Conservation (phyloP, 2,113 vertebrate genomes). For the Xiphophorus maculatus region DNA sequence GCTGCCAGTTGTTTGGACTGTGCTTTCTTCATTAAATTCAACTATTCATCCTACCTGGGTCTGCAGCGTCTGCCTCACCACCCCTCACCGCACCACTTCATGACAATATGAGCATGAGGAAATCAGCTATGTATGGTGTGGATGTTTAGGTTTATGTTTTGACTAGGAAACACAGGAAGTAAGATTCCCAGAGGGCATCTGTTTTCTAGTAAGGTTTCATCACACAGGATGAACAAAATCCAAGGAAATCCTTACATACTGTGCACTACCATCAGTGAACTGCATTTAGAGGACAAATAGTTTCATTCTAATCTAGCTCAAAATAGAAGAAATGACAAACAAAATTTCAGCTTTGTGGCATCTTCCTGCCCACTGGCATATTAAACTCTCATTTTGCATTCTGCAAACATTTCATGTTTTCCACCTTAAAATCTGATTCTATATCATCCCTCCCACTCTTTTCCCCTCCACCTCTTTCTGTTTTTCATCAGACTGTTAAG, state of each 20-base stretch:
- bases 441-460: conserved; percentile 30
- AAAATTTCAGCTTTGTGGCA: conserved; percentile 18
- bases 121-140: too few species aligned
- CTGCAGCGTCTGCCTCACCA: too few species aligned
- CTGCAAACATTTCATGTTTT: conserved; percentile 28
- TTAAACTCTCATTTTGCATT: conserved; percentile 33
- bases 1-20: too few species aligned
- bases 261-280: not conserved
- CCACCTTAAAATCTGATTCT: conserved; percentile 30
- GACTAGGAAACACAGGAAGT: not conserved
- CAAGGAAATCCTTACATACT: not conserved
- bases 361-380: conserved; percentile 21
- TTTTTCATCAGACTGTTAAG: conserved; percentile 48
- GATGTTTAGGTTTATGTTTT: not conserved
- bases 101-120: too few species aligned
- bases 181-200: not conserved
- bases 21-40: too few species aligned
- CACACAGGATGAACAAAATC: conserved; percentile 10
- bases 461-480: conserved; percentile 2
- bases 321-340: conserved; percentile 31
- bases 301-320: conserved; percentile 28
- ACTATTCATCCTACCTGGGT: too few species aligned
- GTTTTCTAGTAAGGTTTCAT: not conserved
- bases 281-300: not conserved
- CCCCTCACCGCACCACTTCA: too few species aligned